These are phyloP conservation scores for Andrena cerasifolii DNA, from an alignment of 1,140 invertebrate genomes.

Conservation along the genomic window DNA sequence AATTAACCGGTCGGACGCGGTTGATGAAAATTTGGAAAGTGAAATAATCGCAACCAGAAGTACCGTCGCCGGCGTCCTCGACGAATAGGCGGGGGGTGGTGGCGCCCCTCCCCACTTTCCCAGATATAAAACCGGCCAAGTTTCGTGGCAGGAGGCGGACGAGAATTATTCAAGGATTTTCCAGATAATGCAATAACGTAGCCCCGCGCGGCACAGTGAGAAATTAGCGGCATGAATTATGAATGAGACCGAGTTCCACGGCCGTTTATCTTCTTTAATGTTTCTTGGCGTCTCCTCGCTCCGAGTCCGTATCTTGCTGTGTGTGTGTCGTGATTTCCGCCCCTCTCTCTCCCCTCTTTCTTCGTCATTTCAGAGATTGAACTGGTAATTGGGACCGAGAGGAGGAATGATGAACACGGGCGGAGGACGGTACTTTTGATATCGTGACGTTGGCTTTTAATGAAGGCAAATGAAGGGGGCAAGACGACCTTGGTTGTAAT, in stretches of 20 bases:
- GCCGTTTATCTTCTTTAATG: constrained; percentile 69
- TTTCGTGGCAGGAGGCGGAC: constrained; percentile 54
- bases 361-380: not conserved
- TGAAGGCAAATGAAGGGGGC: too few species aligned
- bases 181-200: constrained; percentile 66
- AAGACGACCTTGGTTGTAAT: too few species aligned
- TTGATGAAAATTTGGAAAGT: constrained; percentile 35
- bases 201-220: constrained; percentile 54
- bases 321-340: constrained; percentile 17
- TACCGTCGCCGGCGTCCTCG: too few species aligned
- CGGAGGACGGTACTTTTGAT: too few species aligned
- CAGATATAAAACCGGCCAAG: constrained; percentile 33
- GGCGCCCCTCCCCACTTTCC: too few species aligned
- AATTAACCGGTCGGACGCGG: constrained; percentile 16
- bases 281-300: constrained; percentile 45
- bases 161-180: constrained; percentile 69
- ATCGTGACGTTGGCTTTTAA: too few species aligned
- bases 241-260: constrained; percentile 60
- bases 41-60: not conserved
- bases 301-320: too few species aligned
- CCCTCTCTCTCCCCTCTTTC: too few species aligned
- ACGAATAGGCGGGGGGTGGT: not conserved
- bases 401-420: too few species aligned
- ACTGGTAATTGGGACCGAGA: not conserved
- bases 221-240: constrained; percentile 70